These are phyloP conservation scores for Allolobophora icterica DNA, from an alignment of 2,888 invertebrate species.

Conservation along the genomic window DNA sequence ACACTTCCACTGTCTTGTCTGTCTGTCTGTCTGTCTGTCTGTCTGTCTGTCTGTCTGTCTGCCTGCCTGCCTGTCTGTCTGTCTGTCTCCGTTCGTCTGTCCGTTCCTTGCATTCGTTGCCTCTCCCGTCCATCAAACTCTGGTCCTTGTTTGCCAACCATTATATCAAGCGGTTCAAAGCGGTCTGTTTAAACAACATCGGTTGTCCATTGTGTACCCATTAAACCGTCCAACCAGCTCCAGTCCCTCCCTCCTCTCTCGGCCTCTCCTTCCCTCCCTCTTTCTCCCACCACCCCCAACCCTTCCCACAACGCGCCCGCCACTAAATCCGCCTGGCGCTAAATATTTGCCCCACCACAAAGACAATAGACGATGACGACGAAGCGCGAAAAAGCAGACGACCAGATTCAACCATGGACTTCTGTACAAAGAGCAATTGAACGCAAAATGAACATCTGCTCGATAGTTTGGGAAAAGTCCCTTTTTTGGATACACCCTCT, in stretches of 20 bases:
- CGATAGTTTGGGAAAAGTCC: too few species aligned
- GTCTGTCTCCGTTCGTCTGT: not conserved
- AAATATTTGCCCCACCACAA: not conserved
- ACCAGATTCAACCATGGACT: not conserved
- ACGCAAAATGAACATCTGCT: not conserved
- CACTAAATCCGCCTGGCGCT: not conserved
- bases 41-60: not conserved
- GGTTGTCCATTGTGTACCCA: conserved; percentile 9
- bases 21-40: too few species aligned
- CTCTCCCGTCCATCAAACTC: conserved; percentile 1
- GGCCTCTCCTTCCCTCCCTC: not conserved
- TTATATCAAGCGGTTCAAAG: conserved; percentile 18
- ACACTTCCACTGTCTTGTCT: too few species aligned
- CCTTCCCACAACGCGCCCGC: not conserved
- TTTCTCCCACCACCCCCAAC: not conserved
- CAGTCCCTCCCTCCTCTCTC: not conserved
- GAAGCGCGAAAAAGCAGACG: not conserved
- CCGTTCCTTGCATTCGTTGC: not conserved
- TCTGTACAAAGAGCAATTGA: not conserved
- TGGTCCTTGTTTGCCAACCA: conserved; percentile 20
- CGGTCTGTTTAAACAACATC: conserved; percentile 22
- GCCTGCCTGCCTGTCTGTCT: not conserved
- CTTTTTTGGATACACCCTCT: too few species aligned
- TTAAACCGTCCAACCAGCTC: not conserved
- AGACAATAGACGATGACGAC: not conserved